phyloP scores from a whole-genome alignment of 1,140 invertebrate genomes.

The Lasioglossum baleicum region DNA sequence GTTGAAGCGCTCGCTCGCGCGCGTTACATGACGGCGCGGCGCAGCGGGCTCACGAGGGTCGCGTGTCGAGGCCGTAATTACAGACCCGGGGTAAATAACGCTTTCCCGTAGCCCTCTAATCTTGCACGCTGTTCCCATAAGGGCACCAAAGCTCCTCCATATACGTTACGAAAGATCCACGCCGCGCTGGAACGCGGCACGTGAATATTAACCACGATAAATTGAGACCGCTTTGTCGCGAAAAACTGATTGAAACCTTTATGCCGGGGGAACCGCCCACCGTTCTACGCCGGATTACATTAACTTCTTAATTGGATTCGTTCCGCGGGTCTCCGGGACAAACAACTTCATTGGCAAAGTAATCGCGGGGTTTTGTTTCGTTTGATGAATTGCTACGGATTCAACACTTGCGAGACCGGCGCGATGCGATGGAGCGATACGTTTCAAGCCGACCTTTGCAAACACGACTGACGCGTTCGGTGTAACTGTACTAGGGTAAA shows the following conservation, averaged over 20 bases:
- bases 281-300: background rate
- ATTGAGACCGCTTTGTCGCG: slow-evolving; percentile 25
- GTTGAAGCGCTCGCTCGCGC: no score
- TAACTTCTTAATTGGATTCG: background rate
- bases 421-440: no score
- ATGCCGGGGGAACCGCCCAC: no score
- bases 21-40: background rate
- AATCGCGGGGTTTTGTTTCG: no score
- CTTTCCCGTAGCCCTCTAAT: slow-evolving; percentile 36
- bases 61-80: slow-evolving; percentile 36
- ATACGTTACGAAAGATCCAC: slow-evolving; percentile 30
- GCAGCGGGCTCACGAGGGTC: slow-evolving; percentile 15
- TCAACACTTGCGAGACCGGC: no score
- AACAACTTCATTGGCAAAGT: no score
- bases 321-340: background rate
- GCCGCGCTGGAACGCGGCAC: background rate
- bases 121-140: slow-evolving; percentile 36
- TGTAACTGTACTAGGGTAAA: no score
- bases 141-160: slow-evolving; percentile 35
- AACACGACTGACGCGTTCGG: no score
- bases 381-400: no score
- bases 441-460: no score
- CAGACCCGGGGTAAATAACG: slow-evolving; percentile 37
- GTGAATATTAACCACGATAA: slow-evolving; percentile 26
- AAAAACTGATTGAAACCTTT: slow-evolving; percentile 29